Percentiles rank a stretch among this genome's conserved stretches.
These are phyloP conservation scores for sheep (Ovis aries) DNA, from an alignment of 2,113 vertebrate species.

Conservation along the genomic window ARS-UI_Ramb_v3.0 NC_056055.1:100682501-100683000, in stretches of 20 bases:
- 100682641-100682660: constrained; percentile 78
- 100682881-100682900: neutral
- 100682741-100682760: constrained; percentile 16
- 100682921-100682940: neutral
- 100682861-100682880: neutral
- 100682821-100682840: neutral
- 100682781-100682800: neutral
- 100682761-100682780: neutral
- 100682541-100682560: neutral
- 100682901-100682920: constrained; percentile 37
- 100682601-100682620: constrained; percentile 67
- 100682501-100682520: neutral
- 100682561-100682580: constrained; percentile 1
- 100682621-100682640: constrained; percentile 50
- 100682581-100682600: neutral
- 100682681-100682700: neutral
- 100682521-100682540: neutral
- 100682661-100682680: constrained; percentile 35
- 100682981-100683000: neutral
- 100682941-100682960: constrained; percentile 42
- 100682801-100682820: neutral
- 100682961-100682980: constrained; percentile 35
- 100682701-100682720: neutral
- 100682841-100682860: neutral
- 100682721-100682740: constrained; percentile 66